Evolutionary conservation across 2,113 vertebrate genomes (phyloP).

Genomic region (Acrocephalus kingi): DNA sequence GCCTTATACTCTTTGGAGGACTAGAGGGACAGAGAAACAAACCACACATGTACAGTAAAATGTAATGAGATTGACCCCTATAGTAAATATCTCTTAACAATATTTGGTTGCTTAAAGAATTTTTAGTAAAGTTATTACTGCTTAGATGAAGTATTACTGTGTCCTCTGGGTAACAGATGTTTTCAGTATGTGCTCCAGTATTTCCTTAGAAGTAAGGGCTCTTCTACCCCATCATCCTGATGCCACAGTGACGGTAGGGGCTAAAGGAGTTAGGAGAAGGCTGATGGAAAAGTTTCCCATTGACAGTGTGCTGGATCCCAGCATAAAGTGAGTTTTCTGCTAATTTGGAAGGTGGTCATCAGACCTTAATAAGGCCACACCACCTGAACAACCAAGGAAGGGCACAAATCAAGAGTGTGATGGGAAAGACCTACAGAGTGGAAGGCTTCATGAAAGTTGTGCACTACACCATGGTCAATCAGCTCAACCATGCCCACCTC

Average conservation of each 20-base stretch:
- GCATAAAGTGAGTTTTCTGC: neutral
- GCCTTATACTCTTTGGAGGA: neutral
- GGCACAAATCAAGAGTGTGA: neutral
- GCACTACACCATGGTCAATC: neutral
- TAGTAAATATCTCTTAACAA: neutral
- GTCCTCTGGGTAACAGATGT: neutral
- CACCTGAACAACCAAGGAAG: neutral
- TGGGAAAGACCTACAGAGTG: neutral
- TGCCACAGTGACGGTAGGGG: too few relatives aligned
- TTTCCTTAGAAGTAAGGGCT: neutral
- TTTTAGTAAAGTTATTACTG: neutral
- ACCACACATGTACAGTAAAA: neutral
- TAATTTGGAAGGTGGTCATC: neutral
- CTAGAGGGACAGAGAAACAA: neutral
- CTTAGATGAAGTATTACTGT: neutral
- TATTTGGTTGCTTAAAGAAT: neutral
- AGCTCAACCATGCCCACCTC: accelerated
- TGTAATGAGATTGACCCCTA: neutral
- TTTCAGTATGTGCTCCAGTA: neutral
- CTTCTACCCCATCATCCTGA: neutral
- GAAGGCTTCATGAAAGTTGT: neutral
- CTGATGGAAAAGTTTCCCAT: neutral
- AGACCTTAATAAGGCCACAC: neutral
- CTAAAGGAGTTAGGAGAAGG: neutral
- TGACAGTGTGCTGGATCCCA: neutral